Conservation (phyloP, 2,888 invertebrate genomes). For the Himalopsyche tibetana region DNA sequence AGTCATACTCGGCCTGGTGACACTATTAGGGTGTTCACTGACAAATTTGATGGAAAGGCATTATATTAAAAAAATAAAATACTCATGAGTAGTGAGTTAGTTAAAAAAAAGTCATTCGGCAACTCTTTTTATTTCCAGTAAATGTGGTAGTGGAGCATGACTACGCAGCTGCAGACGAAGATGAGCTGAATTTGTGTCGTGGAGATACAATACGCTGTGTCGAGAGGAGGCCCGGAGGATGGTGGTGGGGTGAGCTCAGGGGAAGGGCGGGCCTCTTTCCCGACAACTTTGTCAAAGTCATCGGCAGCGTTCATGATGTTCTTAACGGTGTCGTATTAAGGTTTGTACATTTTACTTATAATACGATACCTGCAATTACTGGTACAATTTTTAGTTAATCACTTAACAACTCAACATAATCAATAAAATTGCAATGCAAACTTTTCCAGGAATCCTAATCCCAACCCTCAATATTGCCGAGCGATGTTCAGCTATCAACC, state of each 20-base stretch:
- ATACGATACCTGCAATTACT: background rate
- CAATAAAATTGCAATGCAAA: background rate
- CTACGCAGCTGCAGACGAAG: constrained; percentile 89
- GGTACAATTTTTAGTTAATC: background rate
- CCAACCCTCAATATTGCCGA: constrained; percentile 82
- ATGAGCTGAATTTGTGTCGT: constrained; percentile 88
- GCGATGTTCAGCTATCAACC: constrained; percentile 95
- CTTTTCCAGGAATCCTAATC: constrained; percentile 68
- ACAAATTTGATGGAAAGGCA: too few relatives aligned
- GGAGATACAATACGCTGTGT: constrained; percentile 91
- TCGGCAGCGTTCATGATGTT: constrained; percentile 70
- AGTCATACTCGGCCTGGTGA: too few relatives aligned
- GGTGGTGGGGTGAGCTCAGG: constrained; percentile 92
- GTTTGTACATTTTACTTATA: constrained; percentile 46
- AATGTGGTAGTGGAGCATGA: constrained; percentile 92
- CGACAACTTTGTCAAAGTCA: constrained; percentile 91
- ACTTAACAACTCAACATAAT: too few relatives aligned
- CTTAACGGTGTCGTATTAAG: constrained; percentile 64
- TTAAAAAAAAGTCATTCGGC: too few relatives aligned
- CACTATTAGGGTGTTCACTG: too few relatives aligned
- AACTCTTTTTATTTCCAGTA: constrained; percentile 73
- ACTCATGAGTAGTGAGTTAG: too few relatives aligned
- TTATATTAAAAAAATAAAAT: too few relatives aligned
- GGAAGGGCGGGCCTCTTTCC: constrained; percentile 94
- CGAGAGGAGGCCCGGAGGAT: constrained; percentile 86